Base-by-base conservation (phyloP, 2,797 vertebrate species). In the Neoniphon sammara region DNA sequence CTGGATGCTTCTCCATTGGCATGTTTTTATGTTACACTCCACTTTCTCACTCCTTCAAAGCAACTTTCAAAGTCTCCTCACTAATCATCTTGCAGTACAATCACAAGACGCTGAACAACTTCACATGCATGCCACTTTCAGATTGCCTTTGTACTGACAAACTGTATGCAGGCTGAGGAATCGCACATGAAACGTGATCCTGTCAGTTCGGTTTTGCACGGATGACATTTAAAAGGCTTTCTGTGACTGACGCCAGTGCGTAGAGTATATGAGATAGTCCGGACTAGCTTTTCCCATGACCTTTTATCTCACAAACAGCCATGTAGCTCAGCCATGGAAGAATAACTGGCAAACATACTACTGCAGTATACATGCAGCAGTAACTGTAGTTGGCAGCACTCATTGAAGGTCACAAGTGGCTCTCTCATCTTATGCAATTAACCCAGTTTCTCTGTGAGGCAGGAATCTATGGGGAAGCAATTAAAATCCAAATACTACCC, bases 401-500 rank as follows among this genome's bases (percentile, higher is more conserved):
- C 78, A 49, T 64, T 75, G 79, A 87, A 89, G 88, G 90, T 92
- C 85, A 79, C 62, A 61, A 89, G 83, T 79, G 78, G 68, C 86
- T 87, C 76, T 72, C 79, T 69, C 58, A 70, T 85, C 86, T 86
- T 77, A 86, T 86, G 89, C 89, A 92, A 92, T 92, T 93, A 93
- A 88, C 91, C 89, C 82, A 91, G 74, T 91, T 94, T 88, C 83
- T 78, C 44, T 49, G 75, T 49, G 55, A 89, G 62, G 77, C 81
- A 56, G 85, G 82, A 85, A 91, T 94, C 91, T 93, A 78, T 84
- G 69, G 91, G 91, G 92, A 94, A 77, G 88, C 89, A 93, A 94
- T 93, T 93, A 92, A 89, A 91, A 89, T 81, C 75, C 31, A 80
- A 84, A 86, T 65, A 82, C 75, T 81, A 87, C 80, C 82, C 77